Conservation (phyloP, 2,113 vertebrate genomes). For the Engystomops pustulosus region DNA sequence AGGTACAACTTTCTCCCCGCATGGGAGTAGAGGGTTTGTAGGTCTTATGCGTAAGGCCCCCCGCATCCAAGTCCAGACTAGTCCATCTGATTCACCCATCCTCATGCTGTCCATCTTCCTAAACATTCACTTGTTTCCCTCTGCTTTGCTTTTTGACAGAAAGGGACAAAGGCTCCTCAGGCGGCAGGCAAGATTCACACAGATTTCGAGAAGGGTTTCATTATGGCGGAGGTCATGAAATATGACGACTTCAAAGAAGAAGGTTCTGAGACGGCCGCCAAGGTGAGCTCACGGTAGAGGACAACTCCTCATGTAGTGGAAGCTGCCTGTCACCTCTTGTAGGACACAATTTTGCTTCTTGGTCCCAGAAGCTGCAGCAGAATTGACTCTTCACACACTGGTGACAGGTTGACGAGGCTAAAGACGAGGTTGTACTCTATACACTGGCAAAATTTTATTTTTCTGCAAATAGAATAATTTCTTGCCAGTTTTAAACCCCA, state of each 20-base stretch:
- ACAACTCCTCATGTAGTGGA: constrained; percentile 65
- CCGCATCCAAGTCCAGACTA: constrained; percentile 68
- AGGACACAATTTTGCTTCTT: constrained; percentile 69
- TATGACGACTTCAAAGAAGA: constrained; percentile 96
- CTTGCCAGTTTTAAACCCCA: no score
- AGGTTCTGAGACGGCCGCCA: constrained; percentile 88
- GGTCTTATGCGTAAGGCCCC: no score
- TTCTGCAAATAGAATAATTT: no score
- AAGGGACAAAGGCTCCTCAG: constrained; percentile 92
- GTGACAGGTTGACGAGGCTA: constrained; percentile 55
- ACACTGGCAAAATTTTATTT: neutral
- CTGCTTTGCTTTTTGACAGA: constrained; percentile 82
- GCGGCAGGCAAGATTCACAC: constrained; percentile 93
- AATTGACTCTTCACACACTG: constrained; percentile 21
- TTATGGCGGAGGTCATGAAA: constrained; percentile 98
- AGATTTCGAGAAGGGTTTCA: constrained; percentile 94
- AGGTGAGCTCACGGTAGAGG: constrained; percentile 79
- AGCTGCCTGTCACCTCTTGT: constrained; percentile 72
- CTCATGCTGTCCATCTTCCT: constrained; percentile 81
- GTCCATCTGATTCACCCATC: constrained; percentile 72
- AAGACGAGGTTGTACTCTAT: no score
- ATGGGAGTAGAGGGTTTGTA: no score
- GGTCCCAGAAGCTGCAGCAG: constrained; percentile 71
- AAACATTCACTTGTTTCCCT: constrained; percentile 72
- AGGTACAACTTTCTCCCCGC: no score